A percentile compares a stretch with the other conserved stretches of the same genome.
These are phyloP conservation scores for Agonopterix arenella DNA, from an alignment of 2,888 invertebrate species.

Conservation along the genomic window DNA sequence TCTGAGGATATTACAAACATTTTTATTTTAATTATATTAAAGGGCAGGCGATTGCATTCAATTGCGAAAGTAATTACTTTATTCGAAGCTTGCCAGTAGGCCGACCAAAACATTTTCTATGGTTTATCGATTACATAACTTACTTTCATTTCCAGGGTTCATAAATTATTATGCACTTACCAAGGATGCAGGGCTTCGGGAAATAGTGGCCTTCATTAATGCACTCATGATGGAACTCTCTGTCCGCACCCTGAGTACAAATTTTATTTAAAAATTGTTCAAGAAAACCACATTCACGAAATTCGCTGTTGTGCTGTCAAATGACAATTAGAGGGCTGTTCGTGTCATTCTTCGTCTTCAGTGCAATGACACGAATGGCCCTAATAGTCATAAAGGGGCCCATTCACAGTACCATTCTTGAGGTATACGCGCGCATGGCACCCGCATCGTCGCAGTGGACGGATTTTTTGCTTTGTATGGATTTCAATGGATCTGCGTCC, in stretches of 20 bases:
- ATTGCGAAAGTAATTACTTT: not conserved
- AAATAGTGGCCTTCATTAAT: slow-evolving; percentile 61
- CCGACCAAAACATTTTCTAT: slow-evolving; percentile 28
- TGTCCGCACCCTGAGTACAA: slow-evolving; percentile 70
- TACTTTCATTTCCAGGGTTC: slow-evolving; percentile 2
- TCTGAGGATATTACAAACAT: too few species aligned
- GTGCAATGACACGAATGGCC: too few species aligned
- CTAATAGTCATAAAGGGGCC: too few species aligned
- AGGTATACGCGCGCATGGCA: too few species aligned
- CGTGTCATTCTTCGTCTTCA: too few species aligned
- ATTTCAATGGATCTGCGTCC: too few species aligned
- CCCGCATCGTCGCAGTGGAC: too few species aligned
- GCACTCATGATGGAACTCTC: slow-evolving; percentile 77
- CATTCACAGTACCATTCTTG: too few species aligned
- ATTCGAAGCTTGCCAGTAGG: slow-evolving; percentile 3
- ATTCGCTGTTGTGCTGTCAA: slow-evolving; percentile 9
- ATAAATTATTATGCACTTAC: slow-evolving; percentile 31
- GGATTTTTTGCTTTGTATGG: too few species aligned
- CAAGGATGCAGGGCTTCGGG: slow-evolving; percentile 61
- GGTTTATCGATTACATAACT: slow-evolving; percentile 60
- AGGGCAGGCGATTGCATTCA: too few species aligned
- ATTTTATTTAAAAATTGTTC: slow-evolving; percentile 11
- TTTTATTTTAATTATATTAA: too few species aligned
- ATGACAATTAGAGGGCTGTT: not conserved
- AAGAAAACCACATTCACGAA: slow-evolving; percentile 17